Base-by-base conservation (phyloP, 2,113 vertebrate species). In the Odobenus rosmarus region DNA sequence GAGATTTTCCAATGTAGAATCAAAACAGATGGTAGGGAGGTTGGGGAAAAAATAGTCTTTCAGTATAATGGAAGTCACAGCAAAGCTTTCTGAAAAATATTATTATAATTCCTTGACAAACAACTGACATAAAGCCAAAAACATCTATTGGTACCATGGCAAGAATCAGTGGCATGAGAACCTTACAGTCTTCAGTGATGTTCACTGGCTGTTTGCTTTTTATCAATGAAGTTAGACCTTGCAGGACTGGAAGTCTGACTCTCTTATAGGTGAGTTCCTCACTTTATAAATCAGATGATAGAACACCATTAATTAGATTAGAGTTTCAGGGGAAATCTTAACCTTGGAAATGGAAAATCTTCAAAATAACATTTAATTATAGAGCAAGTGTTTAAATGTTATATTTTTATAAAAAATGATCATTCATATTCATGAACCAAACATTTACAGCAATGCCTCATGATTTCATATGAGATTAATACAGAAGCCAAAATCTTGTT, bases 81-180 rank as follows among this genome's bases (percentile, higher is more conserved):
- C 97, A 98, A 98, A 98, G 98, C 96, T 96, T 98, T 96, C 97
- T 97, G 87, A 94, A 98, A 98, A 97, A 98, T 98, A 97, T 98
- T 97, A 98, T 99, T 98, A 98, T 97, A 96, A 97, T 96, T 97
- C 82, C 69, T 61, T 98, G 98, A 98, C 90, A 99, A 98, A 99
- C 98, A 98, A 98, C 95, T 80, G 97, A 97, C 94, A 98, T 86
- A 42, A 94, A 97, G 96, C 85, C 90, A 96, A 98, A 98, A 96
- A 90, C 95, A 97, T 96, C 87, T 93, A 89, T 96, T 90, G 94
- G 88, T 93, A 83, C 33, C 67, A 80, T 55, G 77, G 92, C 76
- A 83, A 94, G 71, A 90, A 88, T 77, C 79, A 71, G 71, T 31
- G 64, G 67, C 46, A n/a, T 51, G 42, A 71, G 74, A 71, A 49